phyloP scores from a whole-genome alignment of 2,888 invertebrate species.

The Cephus spinipes region DNA sequence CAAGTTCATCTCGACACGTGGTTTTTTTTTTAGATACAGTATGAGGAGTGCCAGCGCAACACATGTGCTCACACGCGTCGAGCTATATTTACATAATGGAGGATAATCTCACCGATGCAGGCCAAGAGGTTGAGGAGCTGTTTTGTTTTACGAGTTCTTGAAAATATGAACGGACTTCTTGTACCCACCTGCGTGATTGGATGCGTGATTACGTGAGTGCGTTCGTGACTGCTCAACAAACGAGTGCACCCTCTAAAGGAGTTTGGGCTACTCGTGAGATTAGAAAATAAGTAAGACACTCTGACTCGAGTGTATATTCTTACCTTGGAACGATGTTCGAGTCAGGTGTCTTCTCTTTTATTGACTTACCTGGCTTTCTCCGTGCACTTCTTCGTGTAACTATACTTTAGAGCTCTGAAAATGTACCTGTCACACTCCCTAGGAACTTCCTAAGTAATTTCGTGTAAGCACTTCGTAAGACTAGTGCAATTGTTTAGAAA shows the following conservation, averaged over 20 bases:
- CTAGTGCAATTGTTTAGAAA: neutral
- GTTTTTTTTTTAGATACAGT: neutral
- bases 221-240: neutral
- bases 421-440: neutral
- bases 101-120: neutral
- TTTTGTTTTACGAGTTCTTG: neutral
- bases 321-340: neutral
- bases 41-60: neutral
- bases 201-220: neutral
- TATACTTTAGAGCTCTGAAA: neutral
- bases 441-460: neutral
- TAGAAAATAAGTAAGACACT: neutral
- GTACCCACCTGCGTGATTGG: neutral
- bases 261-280: neutral
- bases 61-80: neutral
- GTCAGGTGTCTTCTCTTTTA: neutral
- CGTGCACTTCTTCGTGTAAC: neutral
- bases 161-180: neutral
- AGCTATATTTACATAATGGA: constrained; percentile 4
- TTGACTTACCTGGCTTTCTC: neutral
- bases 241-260: neutral
- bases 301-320: neutral
- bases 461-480: neutral
- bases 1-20: neutral
- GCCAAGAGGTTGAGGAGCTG: neutral